phyloP scores from a whole-genome alignment of 2,113 vertebrate species.

The Thinocorus orbignyianus region DNA sequence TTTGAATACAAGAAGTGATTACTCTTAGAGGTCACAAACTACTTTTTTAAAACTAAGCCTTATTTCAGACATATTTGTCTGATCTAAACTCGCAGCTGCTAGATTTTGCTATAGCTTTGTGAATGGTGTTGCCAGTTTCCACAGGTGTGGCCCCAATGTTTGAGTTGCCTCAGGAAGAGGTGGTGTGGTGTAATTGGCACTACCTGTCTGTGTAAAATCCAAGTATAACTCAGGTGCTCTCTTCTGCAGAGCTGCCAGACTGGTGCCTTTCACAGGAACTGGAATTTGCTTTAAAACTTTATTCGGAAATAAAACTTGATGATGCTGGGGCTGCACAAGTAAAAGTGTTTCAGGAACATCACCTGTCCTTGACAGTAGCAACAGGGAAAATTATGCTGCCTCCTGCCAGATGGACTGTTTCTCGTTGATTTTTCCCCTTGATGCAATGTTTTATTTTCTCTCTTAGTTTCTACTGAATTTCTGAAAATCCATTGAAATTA shows the following conservation, averaged over 20 bases:
- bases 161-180: background rate
- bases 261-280: background rate
- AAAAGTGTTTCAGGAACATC: background rate
- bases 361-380: background rate
- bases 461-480: background rate
- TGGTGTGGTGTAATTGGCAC: too few species aligned
- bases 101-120: background rate
- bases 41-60: background rate
- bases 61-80: background rate
- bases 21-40: background rate
- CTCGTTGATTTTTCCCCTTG: background rate
- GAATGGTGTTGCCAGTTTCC: background rate
- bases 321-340: background rate
- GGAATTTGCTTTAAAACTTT: background rate
- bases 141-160: fast-evolving
- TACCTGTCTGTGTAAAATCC: background rate
- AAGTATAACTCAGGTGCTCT: background rate
- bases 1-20: background rate
- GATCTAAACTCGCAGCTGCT: background rate
- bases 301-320: background rate
- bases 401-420: background rate
- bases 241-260: background rate
- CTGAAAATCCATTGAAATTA: background rate
- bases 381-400: background rate
- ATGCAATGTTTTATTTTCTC: background rate